Conservation (phyloP, 1,140 invertebrate genomes). For the Drosophila suzukii region DNA sequence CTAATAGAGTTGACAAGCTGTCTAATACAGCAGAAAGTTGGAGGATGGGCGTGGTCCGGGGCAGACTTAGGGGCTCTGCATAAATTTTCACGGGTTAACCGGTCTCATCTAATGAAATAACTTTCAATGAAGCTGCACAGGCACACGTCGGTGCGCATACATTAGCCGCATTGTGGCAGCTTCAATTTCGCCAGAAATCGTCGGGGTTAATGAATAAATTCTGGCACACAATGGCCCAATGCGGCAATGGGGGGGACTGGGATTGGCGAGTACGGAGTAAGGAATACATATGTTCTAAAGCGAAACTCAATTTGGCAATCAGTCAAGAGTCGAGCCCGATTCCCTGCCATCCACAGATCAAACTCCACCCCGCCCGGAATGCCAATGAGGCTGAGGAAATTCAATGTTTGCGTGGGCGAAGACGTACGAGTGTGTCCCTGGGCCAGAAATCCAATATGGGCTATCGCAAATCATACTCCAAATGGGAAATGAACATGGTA, state of each 20-base stretch:
- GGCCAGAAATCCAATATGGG: conserved; percentile 25
- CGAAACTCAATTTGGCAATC: conserved; percentile 62
- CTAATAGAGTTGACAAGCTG: conserved; percentile 66
- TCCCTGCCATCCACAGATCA: neutral
- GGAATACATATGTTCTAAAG: conserved; percentile 47
- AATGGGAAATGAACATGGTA: neutral
- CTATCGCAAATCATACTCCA: conserved; percentile 18
- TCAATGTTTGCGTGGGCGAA: conserved; percentile 30
- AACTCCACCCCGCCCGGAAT: neutral
- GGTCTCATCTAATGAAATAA: conserved; percentile 67
- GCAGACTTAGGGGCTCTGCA: conserved; percentile 58
- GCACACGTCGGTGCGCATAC: neutral
- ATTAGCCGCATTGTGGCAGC: conserved; percentile 45
- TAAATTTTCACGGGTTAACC: conserved; percentile 60
- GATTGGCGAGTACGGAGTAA: neutral
- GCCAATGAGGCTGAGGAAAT: conserved; percentile 18
- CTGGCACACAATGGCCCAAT: conserved; percentile 21
- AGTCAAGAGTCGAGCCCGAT: conserved; percentile 30
- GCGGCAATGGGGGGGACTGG: neutral
- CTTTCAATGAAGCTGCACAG: conserved; percentile 31
- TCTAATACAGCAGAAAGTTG: conserved; percentile 38
- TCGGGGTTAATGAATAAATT: conserved; percentile 49
- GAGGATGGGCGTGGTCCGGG: neutral
- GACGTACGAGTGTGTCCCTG: conserved; percentile 30
- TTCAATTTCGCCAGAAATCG: conserved; percentile 39